phyloP scores from a whole-genome alignment of 2,113 vertebrate species.

The Clarias batrachus region DNA sequence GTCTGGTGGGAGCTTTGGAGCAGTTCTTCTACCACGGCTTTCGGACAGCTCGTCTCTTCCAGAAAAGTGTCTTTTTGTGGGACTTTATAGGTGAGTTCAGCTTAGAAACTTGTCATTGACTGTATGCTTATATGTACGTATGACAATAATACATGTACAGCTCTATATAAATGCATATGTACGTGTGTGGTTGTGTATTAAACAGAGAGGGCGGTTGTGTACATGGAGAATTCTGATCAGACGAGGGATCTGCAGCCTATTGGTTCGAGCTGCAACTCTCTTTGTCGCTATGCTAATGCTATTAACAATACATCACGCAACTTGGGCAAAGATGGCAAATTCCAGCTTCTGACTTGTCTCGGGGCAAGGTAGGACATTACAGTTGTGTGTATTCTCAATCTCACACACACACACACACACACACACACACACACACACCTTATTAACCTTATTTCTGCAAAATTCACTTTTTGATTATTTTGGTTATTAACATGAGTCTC shows the following conservation, averaged over 20 bases:
- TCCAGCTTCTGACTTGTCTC: constrained; percentile 95
- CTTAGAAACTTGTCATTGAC: background rate
- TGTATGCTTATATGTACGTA: background rate
- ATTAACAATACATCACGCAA: constrained; percentile 87
- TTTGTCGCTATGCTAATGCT: constrained; percentile 88
- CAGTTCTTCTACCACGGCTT: constrained; percentile 95
- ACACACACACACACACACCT: background rate
- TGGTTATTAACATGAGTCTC: too few relatives aligned
- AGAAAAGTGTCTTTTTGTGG: constrained; percentile 96
- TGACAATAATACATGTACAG: background rate
- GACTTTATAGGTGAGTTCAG: constrained; percentile 88
- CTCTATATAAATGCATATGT: background rate
- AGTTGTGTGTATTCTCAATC: background rate
- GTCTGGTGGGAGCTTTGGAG: constrained; percentile 87
- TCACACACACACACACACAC: background rate
- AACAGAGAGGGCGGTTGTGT: constrained; percentile 73
- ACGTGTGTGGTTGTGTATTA: background rate
- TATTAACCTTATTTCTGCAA: too few relatives aligned
- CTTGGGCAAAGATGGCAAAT: constrained; percentile 97
- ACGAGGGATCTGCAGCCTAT: constrained; percentile 80
- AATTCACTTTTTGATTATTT: too few relatives aligned
- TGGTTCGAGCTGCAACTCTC: constrained; percentile 77
- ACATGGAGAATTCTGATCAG: constrained; percentile 86
- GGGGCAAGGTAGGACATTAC: constrained; percentile 79
- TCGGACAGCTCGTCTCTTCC: constrained; percentile 88